Evolutionary conservation across 2,113 vertebrate species (phyloP).

Genomic region (Notiomystis cincta): DNA sequence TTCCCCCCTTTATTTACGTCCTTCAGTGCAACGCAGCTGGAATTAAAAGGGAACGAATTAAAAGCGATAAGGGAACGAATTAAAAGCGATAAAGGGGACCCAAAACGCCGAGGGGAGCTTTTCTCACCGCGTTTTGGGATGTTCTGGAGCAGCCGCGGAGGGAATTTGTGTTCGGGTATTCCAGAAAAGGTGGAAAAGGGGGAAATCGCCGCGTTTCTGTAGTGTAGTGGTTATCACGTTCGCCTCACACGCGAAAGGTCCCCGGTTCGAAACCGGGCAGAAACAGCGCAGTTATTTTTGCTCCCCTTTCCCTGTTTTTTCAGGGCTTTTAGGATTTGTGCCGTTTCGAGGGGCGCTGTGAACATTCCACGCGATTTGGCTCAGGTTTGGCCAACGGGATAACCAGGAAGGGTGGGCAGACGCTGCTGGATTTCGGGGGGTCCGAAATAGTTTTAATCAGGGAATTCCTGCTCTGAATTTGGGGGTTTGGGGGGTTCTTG

Average conservation of each 20-base stretch:
- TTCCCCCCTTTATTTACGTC: background rate
- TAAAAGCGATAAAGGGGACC: no score
- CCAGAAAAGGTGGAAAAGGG: no score
- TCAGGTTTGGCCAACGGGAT: background rate
- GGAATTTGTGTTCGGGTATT: rapidly evolving
- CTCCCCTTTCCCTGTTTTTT: rapidly evolving
- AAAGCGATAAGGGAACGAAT: background rate
- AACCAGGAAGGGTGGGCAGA: no score
- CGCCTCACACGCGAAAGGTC: conserved; percentile 62
- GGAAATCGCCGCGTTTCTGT: conserved; percentile 2
- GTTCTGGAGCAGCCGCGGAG: rapidly evolving
- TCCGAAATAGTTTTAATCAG: background rate
- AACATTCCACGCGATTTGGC: background rate
- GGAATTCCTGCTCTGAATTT: background rate
- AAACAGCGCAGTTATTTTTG: no score
- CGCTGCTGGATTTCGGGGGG: rapidly evolving
- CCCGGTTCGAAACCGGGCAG: conserved; percentile 54
- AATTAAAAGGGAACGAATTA: background rate
- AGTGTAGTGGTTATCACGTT: conserved; percentile 66
- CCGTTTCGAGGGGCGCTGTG: background rate
- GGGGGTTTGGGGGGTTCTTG: no score
- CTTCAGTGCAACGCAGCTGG: background rate
- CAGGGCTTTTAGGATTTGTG: rapidly evolving
- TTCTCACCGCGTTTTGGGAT: rapidly evolving
- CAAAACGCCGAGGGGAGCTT: no score